Conservation (phyloP, 2,888 invertebrate genomes). For the Tenthredo livida region DNA sequence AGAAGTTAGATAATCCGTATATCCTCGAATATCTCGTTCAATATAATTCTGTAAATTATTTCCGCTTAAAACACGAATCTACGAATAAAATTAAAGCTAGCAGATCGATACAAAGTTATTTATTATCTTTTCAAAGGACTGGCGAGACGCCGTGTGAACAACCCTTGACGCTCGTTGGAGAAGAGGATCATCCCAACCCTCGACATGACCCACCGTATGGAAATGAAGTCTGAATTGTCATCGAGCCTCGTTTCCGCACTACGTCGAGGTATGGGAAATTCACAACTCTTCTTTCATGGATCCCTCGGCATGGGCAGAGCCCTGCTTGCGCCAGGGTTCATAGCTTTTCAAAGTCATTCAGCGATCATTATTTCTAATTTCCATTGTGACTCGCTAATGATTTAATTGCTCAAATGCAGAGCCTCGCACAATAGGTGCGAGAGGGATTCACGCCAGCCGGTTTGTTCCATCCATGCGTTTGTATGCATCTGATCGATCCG, state of each 20-base stretch:
- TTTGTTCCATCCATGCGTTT: neutral
- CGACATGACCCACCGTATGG: constrained; percentile 45
- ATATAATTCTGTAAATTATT: neutral
- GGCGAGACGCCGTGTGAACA: constrained; percentile 22
- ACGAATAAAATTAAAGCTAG: neutral
- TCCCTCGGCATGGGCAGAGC: neutral
- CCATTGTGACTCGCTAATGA: constrained; percentile 50
- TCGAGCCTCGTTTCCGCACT: constrained; percentile 30
- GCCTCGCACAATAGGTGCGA: constrained; percentile 16
- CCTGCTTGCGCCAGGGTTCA: neutral
- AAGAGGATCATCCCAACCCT: constrained; percentile 44
- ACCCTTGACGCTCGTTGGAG: constrained; percentile 22
- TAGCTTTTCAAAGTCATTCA: constrained; percentile 43
- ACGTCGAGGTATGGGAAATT: constrained; percentile 47
- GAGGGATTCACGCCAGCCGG: constrained; percentile 26
- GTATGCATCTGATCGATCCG: constrained; percentile 18
- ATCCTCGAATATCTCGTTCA: neutral
- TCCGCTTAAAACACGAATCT: neutral
- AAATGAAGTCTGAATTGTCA: constrained; percentile 55
- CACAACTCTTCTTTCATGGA: constrained; percentile 37
- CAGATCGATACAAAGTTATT: constrained; percentile 22
- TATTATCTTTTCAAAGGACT: constrained; percentile 28
- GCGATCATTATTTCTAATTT: constrained; percentile 50
- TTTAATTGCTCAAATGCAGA: constrained; percentile 46
- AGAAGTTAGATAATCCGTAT: neutral